Evolutionary conservation across 2,113 vertebrate species (phyloP), one percentile per base, ranked within the genome.

Genomic region (Caloenas nicobarica): DNA sequence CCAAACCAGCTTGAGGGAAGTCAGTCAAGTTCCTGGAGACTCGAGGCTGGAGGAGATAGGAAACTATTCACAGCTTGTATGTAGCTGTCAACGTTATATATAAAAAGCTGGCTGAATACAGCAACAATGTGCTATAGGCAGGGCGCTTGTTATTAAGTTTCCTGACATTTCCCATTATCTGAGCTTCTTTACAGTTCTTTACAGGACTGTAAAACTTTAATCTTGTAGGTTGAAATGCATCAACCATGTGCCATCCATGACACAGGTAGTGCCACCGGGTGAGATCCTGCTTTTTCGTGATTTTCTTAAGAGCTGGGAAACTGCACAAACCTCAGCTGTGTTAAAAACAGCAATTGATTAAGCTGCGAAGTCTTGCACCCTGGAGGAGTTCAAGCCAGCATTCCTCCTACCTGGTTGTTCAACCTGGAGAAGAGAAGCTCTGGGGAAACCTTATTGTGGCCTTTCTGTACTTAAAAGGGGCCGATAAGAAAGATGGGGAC

Each of bases 1-100:
- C 91, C 76, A 57, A 36, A 95, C 7, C 70, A 92, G 70, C n/a
- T 91, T 65, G 11, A 13, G 51, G 84, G 64, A 89, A 86, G 60
- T 25, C 68, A 36, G 29, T 23, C 22, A 21, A 24, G 60, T 62
- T 91, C 8, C 72, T 57, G 64, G 42, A 71, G 85, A 28, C 57
- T 50, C 38, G 8, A 57, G 54, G 51, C 56, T 69, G 2, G 36
- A 53, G 53, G 91, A 93, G 89, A 81, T 87, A 33, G 91, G 77
- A 84, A 93, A 74, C 51, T 66, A 34, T 81, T 94, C 74, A 58
- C 88, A 93, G 84, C 85, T 91, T 61, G 68, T 86, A 24, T 22
- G 58, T 44, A 65, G 95, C 89, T 95, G 80, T 87, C 48, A 50
- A 69, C 57, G 24, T 44, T 48, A 11, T 28, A 53, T 12, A 34